These are phyloP conservation scores for Drosophila yooni DNA, from an alignment of 2,888 invertebrate genomes.

Conservation along the genomic window DNA sequence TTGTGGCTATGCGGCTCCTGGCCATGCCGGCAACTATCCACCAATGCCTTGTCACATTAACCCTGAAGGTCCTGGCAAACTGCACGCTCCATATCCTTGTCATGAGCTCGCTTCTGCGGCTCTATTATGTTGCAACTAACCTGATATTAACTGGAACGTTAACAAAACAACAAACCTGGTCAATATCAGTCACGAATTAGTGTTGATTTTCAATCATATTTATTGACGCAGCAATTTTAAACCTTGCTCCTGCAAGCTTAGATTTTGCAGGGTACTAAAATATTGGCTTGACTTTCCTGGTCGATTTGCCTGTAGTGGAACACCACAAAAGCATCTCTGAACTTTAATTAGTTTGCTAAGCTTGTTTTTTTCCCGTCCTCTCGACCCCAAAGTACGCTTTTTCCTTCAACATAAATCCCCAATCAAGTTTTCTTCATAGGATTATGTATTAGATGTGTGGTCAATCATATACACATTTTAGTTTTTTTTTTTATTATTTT, in stretches of 20 bases:
- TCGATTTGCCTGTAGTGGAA: too few species aligned
- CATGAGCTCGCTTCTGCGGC: slow-evolving; percentile 4
- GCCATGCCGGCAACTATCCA: slow-evolving; percentile 43
- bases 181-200: not conserved
- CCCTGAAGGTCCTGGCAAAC: slow-evolving; percentile 45
- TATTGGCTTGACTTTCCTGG: not conserved
- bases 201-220: not conserved
- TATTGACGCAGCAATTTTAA: too few species aligned
- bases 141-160: not conserved
- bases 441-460: slow-evolving; percentile 33
- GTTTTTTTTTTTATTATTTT: not conserved
- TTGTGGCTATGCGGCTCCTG: slow-evolving; percentile 51
- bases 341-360: slow-evolving; percentile 9
- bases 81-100: slow-evolving; percentile 18
- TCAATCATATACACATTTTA: slow-evolving; percentile 55
- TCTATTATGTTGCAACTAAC: not conserved
- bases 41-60: slow-evolving; percentile 56
- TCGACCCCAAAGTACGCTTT: not conserved
- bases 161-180: not conserved
- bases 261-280: not conserved
- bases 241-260: not conserved
- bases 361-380: not conserved
- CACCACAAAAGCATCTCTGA: not conserved
- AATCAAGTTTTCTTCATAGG: not conserved
- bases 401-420: not conserved